Conservation (phyloP, 2,113 vertebrate genomes). For the Muscicapa adusta region DNA sequence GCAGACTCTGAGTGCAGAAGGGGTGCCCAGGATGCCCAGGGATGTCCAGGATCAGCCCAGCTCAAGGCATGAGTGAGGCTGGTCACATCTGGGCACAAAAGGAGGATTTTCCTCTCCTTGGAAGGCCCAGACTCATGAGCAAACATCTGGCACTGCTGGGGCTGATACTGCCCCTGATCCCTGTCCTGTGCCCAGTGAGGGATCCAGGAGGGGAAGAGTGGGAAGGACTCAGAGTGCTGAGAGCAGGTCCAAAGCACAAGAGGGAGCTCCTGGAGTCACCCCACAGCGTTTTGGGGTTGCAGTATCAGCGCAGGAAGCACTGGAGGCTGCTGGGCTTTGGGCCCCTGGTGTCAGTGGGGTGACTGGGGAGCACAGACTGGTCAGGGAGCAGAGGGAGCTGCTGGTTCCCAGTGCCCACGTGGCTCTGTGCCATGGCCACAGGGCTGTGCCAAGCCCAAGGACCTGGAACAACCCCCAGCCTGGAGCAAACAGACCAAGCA, state of each 20-base stretch:
- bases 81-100: background rate
- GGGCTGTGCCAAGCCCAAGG: background rate
- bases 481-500: background rate
- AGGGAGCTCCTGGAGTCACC: too few species aligned
- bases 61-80: background rate
- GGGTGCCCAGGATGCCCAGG: background rate
- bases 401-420: background rate
- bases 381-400: background rate
- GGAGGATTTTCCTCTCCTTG: background rate
- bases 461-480: background rate
- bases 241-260: background rate
- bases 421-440: background rate
- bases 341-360: accelerated
- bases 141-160: background rate
- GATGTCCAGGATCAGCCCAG: background rate
- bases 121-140: background rate
- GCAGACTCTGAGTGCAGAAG: background rate
- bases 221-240: background rate
- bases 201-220: background rate
- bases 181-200: background rate
- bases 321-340: background rate
- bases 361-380: background rate
- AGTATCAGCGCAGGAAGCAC: background rate
- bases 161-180: background rate
- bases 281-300: background rate